phyloP scores from a whole-genome alignment of 2,888 invertebrate species.

The Cremastobaeus sp. region DNA sequence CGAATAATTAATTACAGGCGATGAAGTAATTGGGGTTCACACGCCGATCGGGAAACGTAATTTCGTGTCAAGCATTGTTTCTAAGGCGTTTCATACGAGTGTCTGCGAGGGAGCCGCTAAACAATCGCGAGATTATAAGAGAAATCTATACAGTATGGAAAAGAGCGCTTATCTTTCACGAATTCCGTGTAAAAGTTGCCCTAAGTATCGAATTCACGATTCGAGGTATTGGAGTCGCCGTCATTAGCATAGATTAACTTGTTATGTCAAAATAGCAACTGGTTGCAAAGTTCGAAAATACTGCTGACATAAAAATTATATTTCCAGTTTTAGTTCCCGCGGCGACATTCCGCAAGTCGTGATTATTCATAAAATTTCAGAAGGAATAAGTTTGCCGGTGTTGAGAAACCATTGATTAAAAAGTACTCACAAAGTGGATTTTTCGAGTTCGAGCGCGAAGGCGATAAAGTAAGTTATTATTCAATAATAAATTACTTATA shows the following conservation, averaged over 20 bases:
- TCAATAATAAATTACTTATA: too few relatives aligned
- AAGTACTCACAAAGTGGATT: too few relatives aligned
- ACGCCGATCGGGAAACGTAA: background rate
- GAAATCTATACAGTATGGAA: too few relatives aligned
- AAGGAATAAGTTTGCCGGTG: too few relatives aligned
- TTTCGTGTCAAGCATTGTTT: conserved; percentile 1
- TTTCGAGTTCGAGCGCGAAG: too few relatives aligned
- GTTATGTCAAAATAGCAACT: conserved; percentile 14
- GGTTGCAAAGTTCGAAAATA: conserved; percentile 1
- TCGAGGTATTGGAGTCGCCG: conserved; percentile 2
- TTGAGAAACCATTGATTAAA: too few relatives aligned
- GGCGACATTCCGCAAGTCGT: too few relatives aligned
- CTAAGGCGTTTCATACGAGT: background rate
- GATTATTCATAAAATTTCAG: too few relatives aligned
- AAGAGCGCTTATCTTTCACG: conserved; percentile 14
- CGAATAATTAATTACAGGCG: conserved; percentile 2
- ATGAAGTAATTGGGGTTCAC: conserved; percentile 1
- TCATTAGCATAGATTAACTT: conserved; percentile 16
- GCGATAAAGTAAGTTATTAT: too few relatives aligned
- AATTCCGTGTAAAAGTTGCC: conserved; percentile 3
- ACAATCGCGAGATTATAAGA: too few relatives aligned
- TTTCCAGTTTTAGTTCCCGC: too few relatives aligned
- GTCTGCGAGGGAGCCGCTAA: conserved; percentile 9
- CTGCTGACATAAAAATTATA: background rate
- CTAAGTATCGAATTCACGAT: conserved; percentile 14